Conservation (phyloP, 2,113 vertebrate genomes). For the Ramphastos sulfuratus region DNA sequence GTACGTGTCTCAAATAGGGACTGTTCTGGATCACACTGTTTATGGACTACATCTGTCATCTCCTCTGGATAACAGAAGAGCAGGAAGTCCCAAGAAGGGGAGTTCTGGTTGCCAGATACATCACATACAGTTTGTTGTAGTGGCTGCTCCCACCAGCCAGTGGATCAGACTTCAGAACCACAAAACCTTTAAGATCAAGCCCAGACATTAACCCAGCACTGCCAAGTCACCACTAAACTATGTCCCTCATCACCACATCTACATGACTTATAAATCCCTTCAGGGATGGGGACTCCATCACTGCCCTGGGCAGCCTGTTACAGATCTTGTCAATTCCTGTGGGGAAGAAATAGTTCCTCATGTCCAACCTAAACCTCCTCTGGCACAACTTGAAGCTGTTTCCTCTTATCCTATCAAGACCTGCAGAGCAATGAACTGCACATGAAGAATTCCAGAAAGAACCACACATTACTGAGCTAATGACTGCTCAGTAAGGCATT, state of each 20-base stretch:
- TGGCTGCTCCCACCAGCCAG: background rate
- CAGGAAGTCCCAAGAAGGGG: background rate
- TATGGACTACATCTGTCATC: background rate
- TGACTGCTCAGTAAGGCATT: background rate
- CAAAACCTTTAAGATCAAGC: background rate
- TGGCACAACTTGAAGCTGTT: background rate
- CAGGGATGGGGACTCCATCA: too few species aligned
- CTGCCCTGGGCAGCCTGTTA: too few species aligned
- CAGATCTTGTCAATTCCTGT: too few species aligned
- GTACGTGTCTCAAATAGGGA: background rate
- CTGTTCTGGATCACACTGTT: background rate
- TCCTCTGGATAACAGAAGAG: background rate
- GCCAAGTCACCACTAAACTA: too few species aligned
- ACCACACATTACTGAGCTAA: background rate
- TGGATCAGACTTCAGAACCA: background rate
- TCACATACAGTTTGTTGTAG: background rate
- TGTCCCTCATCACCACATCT: too few species aligned
- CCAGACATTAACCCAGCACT: too few species aligned
- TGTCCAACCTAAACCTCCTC: too few species aligned
- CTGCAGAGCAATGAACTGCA: rapidly evolving
- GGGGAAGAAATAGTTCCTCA: too few species aligned
- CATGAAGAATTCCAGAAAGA: background rate
- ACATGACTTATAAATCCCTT: too few species aligned
- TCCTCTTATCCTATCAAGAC: background rate
- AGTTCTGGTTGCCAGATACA: background rate